These are phyloP conservation scores for Lasioglossum leucozonium DNA, from an alignment of 2,888 invertebrate genomes.

Conservation along the genomic window DNA sequence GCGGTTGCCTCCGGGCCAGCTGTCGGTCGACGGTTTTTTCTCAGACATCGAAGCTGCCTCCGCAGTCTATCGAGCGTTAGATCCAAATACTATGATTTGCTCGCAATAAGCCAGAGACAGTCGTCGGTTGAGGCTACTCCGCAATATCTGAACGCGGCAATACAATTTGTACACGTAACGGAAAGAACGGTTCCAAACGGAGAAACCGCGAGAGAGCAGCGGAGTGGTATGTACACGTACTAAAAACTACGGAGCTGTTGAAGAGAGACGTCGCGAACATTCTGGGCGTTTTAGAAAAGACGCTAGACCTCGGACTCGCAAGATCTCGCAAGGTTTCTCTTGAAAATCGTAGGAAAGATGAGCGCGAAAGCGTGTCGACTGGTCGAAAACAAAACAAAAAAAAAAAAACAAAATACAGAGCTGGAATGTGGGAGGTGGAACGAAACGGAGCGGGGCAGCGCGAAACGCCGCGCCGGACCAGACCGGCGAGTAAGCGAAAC, in stretches of 20 bases:
- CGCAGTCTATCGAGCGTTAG: too few relatives aligned
- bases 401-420: not conserved
- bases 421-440: not conserved
- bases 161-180: not conserved
- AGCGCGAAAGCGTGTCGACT: constrained; percentile 2
- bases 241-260: too few relatives aligned
- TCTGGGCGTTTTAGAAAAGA: not conserved
- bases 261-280: too few relatives aligned
- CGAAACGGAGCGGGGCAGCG: not conserved
- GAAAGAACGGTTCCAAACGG: not conserved
- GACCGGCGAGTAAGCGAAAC: constrained; percentile 38
- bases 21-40: not conserved
- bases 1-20: not conserved
- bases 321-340: not conserved
- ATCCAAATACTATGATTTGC: too few relatives aligned
- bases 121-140: too few relatives aligned
- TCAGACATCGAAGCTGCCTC: not conserved
- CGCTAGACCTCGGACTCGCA: not conserved
- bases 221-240: too few relatives aligned
- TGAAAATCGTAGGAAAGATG: not conserved
- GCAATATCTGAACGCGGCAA: too few relatives aligned
- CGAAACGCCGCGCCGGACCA: constrained; percentile 19
- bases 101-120: too few relatives aligned
- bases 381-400: not conserved
- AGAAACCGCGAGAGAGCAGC: not conserved